Conservation (phyloP, 2,797 vertebrate species). For the Pseudochaenichthys georgianus region DNA sequence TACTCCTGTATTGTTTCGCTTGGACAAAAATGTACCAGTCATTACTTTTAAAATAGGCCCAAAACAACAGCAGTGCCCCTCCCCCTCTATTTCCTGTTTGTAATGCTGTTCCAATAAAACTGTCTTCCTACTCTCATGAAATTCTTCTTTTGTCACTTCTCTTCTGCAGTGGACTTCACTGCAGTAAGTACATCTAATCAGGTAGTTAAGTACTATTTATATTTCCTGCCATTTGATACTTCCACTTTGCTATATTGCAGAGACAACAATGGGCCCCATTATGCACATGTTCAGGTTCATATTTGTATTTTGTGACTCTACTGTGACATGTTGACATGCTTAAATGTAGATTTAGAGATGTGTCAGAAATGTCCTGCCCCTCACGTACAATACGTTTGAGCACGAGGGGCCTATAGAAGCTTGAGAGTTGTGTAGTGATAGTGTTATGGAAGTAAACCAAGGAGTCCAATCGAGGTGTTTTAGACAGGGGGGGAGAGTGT, state of each 20-base stretch:
- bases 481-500: too few relatives aligned
- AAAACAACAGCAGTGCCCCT: constrained; percentile 54
- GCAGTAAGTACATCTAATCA: not conserved
- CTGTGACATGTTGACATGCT: too few relatives aligned
- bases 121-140: constrained; percentile 13
- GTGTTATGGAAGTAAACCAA: too few relatives aligned
- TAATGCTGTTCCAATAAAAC: constrained; percentile 55
- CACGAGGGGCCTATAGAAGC: too few relatives aligned
- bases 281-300: too few relatives aligned
- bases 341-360: too few relatives aligned
- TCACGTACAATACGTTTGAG: too few relatives aligned
- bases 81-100: constrained; percentile 46
- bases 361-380: too few relatives aligned
- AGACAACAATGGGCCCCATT: not conserved
- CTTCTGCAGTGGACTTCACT: not conserved
- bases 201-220: not conserved
- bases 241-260: not conserved
- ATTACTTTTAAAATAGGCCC: constrained; percentile 52
- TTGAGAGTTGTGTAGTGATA: too few relatives aligned
- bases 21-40: constrained; percentile 7
- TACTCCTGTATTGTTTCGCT: constrained; percentile 30
- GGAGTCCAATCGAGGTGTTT: too few relatives aligned
- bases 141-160: constrained; percentile 13
- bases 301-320: too few relatives aligned
- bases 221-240: not conserved